phyloP scores from a whole-genome alignment of 1,140 invertebrate species.

The Marisa cornuarietis region DNA sequence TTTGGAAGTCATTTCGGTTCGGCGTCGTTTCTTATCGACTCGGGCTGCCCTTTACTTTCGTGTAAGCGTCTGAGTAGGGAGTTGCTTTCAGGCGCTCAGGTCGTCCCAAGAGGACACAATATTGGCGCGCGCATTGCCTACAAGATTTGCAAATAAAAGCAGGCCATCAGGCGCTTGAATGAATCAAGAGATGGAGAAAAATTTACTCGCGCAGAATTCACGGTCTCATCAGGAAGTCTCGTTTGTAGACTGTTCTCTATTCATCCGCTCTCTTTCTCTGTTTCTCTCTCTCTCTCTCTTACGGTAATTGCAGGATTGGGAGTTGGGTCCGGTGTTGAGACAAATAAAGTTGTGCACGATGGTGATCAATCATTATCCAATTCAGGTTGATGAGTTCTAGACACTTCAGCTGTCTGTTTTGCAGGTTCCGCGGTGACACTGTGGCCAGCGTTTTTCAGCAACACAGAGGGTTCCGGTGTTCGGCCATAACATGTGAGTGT shows the following conservation, averaged over 20 bases:
- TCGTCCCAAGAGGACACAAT: conserved; percentile 3
- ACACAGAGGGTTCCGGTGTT: neutral
- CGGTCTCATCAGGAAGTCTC: conserved; percentile 4
- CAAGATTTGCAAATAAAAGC: conserved; percentile 10
- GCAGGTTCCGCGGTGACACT: conserved; percentile 6
- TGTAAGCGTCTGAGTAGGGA: neutral
- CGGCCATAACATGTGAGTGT: conserved; percentile 12
- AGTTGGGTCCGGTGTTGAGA: neutral
- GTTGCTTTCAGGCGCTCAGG: conserved; percentile 6
- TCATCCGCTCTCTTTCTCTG: conserved; percentile 24
- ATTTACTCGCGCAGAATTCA: neutral
- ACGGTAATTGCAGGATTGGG: neutral
- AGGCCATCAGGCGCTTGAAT: no score
- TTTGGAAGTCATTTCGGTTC: conserved; percentile 9
- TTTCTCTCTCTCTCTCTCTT: conserved; percentile 6
- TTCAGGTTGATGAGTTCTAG: neutral
- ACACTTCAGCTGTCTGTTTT: neutral
- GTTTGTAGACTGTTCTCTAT: conserved; percentile 10
- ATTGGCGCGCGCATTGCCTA: conserved; percentile 5
- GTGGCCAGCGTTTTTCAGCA: conserved; percentile 14
- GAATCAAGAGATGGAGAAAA: neutral
- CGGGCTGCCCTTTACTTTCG: neutral
- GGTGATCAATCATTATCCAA: conserved; percentile 13
- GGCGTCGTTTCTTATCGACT: neutral
- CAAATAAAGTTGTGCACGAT: neutral